A percentile compares a stretch with the other conserved stretches of the same genome.
Conservation (phyloP, 2,888 invertebrate species). For the Notodonta dromedarius region DNA sequence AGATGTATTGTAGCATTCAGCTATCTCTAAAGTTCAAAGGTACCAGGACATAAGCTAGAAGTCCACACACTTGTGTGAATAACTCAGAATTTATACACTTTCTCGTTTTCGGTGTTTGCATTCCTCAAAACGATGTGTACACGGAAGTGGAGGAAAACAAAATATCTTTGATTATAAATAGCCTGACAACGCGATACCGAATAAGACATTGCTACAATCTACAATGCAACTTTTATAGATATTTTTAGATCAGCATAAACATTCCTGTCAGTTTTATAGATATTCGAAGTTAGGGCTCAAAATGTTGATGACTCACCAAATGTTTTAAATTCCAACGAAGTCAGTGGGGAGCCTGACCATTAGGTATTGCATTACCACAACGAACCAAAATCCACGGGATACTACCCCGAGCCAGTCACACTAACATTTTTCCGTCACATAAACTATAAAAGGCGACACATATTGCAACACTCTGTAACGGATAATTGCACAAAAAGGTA, state of each 20-base stretch:
- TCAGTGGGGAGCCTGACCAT: constrained; percentile 77
- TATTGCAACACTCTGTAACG: constrained; percentile 48
- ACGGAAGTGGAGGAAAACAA: constrained; percentile 43
- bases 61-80: neutral
- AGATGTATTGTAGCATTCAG: neutral
- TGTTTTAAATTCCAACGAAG: constrained; percentile 81
- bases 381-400: constrained; percentile 72
- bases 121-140: constrained; percentile 29
- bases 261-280: constrained; percentile 24
- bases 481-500: constrained; percentile 51
- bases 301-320: constrained; percentile 79
- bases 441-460: constrained; percentile 64
- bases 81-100: constrained; percentile 26
- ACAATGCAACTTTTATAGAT: constrained; percentile 41
- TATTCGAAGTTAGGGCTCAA: constrained; percentile 51
- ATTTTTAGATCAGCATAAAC: constrained; percentile 46
- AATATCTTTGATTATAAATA: constrained; percentile 53
- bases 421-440: constrained; percentile 61
- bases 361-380: constrained; percentile 63
- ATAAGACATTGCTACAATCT: constrained; percentile 34
- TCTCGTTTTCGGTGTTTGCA: constrained; percentile 36
- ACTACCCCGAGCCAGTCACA: constrained; percentile 71
- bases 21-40: neutral
- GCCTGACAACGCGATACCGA: constrained; percentile 43
- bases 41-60: neutral